A percentile compares a stretch with the other conserved stretches of the same genome.
Evolutionary conservation across 2,113 vertebrate genomes (phyloP).

Genomic region (Penelope pileata): DNA sequence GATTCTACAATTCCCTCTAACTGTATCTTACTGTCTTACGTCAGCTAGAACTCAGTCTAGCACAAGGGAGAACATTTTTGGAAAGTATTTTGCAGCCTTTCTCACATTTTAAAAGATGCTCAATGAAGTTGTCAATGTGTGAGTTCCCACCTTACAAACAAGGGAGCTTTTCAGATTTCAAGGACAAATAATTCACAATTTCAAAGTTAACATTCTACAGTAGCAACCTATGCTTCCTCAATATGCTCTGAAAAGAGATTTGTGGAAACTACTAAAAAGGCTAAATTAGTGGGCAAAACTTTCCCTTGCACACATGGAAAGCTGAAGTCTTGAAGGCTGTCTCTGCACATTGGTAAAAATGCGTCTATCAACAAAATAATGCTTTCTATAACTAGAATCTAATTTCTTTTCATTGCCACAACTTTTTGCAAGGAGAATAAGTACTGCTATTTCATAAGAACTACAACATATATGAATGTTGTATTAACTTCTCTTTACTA

Average conservation of each 20-base stretch:
- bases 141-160: not conserved
- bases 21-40: not conserved
- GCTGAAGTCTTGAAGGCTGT: not conserved
- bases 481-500: not conserved
- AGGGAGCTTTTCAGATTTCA: not conserved
- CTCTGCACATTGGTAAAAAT: not conserved
- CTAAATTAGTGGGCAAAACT: not conserved
- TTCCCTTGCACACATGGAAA: not conserved
- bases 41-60: not conserved
- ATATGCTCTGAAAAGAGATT: not conserved
- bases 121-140: not conserved
- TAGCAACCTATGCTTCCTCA: not conserved
- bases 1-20: too few species aligned
- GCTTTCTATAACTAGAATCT: not conserved
- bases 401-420: not conserved
- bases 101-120: not conserved
- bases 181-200: not conserved
- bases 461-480: accelerated
- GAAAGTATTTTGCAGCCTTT: not conserved
- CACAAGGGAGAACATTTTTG: not conserved
- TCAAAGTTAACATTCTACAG: not conserved
- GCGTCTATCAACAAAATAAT: not conserved
- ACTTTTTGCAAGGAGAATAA: not conserved
- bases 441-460: not conserved
- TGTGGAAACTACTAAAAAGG: not conserved